Conservation (phyloP, 2,113 vertebrate genomes). For the Melanocharis versteri region DNA sequence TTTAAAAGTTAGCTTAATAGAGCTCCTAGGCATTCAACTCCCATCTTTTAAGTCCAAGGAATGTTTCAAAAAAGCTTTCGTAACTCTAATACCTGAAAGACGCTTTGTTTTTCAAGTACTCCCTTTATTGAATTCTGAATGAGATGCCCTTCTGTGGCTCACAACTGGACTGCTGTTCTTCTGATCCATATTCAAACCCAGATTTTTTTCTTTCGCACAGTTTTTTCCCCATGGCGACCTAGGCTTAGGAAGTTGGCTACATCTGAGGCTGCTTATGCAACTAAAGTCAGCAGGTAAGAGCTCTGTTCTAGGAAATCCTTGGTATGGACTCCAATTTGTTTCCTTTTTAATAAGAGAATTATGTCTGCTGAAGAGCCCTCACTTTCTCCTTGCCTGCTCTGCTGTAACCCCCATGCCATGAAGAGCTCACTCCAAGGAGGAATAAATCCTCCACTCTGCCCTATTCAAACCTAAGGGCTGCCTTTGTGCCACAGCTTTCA, state of each 20-base stretch:
- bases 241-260: background rate
- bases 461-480: slow-evolving; percentile 32
- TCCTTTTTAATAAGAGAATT: background rate
- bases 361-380: background rate
- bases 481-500: slow-evolving; percentile 47
- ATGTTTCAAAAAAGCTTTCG: background rate
- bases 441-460: background rate
- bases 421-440: background rate
- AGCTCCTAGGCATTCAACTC: background rate
- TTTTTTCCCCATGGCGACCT: background rate
- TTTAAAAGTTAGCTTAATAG: background rate
- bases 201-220: background rate
- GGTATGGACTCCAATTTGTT: background rate
- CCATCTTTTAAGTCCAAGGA: background rate
- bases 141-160: background rate
- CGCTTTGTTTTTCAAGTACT: background rate
- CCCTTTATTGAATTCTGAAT: background rate
- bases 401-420: background rate
- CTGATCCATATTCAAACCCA: background rate
- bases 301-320: background rate
- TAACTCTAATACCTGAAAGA: background rate
- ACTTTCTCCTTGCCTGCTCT: background rate
- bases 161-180: background rate
- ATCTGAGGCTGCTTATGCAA: background rate
- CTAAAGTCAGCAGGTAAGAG: background rate